These are phyloP conservation scores for Clarias gariepinus DNA, from an alignment of 2,113 vertebrate species.

Conservation along the genomic window DNA sequence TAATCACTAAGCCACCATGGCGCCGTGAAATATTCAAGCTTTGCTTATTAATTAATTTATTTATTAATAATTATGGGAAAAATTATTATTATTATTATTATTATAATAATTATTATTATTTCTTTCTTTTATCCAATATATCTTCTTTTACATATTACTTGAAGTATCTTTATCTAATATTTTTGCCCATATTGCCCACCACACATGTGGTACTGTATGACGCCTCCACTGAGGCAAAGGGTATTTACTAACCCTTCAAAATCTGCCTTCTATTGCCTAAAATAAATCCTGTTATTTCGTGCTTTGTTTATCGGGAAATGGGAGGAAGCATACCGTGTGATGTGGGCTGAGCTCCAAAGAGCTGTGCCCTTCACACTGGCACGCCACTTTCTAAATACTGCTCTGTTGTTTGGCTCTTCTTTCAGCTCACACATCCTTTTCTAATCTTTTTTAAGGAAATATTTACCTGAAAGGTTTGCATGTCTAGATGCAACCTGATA, in stretches of 20 bases:
- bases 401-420: neutral
- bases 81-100: too few relatives aligned
- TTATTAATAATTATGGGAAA: neutral
- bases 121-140: too few relatives aligned
- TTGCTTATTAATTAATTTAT: neutral
- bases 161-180: neutral
- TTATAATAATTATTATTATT: too few relatives aligned
- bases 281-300: neutral
- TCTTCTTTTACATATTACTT: too few relatives aligned
- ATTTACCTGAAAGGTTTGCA: neutral
- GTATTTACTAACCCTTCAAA: neutral
- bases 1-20: too few relatives aligned
- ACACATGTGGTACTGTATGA: too few relatives aligned
- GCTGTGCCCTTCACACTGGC: neutral
- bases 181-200: neutral
- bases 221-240: slow-evolving; percentile 9
- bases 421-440: neutral
- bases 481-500: neutral
- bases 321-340: neutral
- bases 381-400: neutral
- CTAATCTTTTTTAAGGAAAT: neutral
- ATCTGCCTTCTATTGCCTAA: neutral
- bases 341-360: neutral
- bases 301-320: neutral
- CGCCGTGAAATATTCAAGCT: neutral